Evolutionary conservation across 2,888 invertebrate genomes (phyloP), one percentile per base, ranked within the genome.

Genomic region (Drosophila mettleri): DNA sequence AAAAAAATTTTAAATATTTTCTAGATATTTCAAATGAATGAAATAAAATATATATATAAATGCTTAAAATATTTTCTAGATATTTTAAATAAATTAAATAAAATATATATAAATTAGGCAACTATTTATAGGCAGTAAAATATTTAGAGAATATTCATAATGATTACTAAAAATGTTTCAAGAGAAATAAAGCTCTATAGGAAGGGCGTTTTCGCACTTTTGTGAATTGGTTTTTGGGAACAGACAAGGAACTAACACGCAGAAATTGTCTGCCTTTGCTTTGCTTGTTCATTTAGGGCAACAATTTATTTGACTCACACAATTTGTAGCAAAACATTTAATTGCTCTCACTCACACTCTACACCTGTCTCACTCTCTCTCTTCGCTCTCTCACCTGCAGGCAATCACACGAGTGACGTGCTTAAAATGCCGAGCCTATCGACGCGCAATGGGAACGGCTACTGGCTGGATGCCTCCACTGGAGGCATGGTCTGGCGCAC

Each of bases 351-450:
- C 61, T 45, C 34, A 18, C 55, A 16, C 36, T 22, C 36, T 20
- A 3, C 22, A 39, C 18, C 18, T 52, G 24, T 38, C 45, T 38
- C 22, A 60, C 41, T 45, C 22, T n/a, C 20, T 33, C n/a, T n/a
- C 18, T 29, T n/a, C 18, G 24, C 7, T 45, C 27, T 64, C 45
- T 64, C 58, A 81, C 86, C 74, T 80, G 80, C 85, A 92, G 92
- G 92, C 81, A 85, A 90, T 84, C 92, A 92, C 85, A 88, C 92
- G 60, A 92, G 88, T 83, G 91, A 92, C 83, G 92, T 91, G 76
- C 90, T 92, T 64, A 92, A 92, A 92, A 92, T 92, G 91, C 91
- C 92, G 74, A 92, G 91, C 82, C 88, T 92, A 83, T 91, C 92
- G 82, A 90, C 91, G 66, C 91, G 91, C 65, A 90, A 85, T 74